Evolutionary conservation across 2,888 invertebrate species (phyloP).

Genomic region (Acanthococcus lagerstroemiae): DNA sequence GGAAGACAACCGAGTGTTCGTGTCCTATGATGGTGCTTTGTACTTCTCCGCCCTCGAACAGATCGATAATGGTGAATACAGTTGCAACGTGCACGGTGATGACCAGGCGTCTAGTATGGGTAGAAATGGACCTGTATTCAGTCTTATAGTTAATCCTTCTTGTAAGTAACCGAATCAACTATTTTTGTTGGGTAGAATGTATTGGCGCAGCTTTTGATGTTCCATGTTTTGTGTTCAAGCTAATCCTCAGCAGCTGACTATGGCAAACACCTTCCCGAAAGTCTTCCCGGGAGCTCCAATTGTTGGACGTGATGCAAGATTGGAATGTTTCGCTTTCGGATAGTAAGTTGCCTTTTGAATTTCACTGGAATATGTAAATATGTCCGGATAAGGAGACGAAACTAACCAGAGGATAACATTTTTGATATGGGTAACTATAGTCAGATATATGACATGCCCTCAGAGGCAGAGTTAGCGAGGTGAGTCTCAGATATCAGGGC

Average conservation of each 20-base stretch:
- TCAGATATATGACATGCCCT: no score
- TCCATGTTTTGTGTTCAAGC: constrained; percentile 43
- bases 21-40: constrained; percentile 84
- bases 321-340: constrained; percentile 94
- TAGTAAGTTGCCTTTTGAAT: constrained; percentile 52
- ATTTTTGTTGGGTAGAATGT: no score
- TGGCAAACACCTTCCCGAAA: constrained; percentile 91
- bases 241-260: constrained; percentile 80
- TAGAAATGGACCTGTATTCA: constrained; percentile 80
- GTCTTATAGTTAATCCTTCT: constrained; percentile 68
- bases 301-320: constrained; percentile 76
- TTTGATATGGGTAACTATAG: no score
- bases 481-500: no score
- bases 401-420: no score
- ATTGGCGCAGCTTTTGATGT: no score
- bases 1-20: constrained; percentile 84
- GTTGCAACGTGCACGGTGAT: constrained; percentile 84
- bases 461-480: no score
- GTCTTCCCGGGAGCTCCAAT: constrained; percentile 87
- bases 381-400: no score
- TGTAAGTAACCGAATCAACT: constrained; percentile 48
- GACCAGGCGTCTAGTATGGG: constrained; percentile 78
- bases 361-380: no score
- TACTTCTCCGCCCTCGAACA: constrained; percentile 89
- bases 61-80: constrained; percentile 81